Evolutionary conservation across 2,797 vertebrate genomes (phyloP).

Genomic region (Ibycter americanus): DNA sequence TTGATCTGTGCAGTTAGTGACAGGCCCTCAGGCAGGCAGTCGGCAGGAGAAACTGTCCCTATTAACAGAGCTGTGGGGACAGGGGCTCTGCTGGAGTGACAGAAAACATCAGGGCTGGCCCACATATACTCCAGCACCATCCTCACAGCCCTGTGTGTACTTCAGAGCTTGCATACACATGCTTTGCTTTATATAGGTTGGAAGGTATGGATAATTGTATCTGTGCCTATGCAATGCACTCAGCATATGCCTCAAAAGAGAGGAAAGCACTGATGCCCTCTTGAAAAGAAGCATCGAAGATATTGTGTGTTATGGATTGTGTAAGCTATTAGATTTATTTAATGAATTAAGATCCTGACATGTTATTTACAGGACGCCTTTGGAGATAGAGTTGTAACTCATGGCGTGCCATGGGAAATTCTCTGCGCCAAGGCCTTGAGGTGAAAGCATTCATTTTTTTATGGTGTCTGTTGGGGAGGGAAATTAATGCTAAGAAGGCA

Average conservation of each 20-base stretch:
- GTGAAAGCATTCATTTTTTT: conserved; percentile 51
- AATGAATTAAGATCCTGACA: conserved; percentile 15
- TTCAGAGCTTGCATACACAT: background rate
- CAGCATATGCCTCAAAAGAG: background rate
- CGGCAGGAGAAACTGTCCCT: background rate
- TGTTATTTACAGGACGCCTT: conserved; percentile 59
- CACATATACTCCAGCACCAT: background rate
- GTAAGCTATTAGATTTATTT: conserved; percentile 49
- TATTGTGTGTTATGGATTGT: background rate
- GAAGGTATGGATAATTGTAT: background rate
- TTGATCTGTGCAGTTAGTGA: background rate
- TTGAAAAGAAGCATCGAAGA: background rate
- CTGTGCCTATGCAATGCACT: background rate
- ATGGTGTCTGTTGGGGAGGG: conserved; percentile 5
- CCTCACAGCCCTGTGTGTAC: background rate
- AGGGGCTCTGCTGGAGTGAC: background rate
- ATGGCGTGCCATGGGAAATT: background rate
- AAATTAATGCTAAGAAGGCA: conserved; percentile 57
- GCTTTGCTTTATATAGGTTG: accelerated
- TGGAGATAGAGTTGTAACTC: conserved; percentile 69
- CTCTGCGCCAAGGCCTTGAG: conserved; percentile 23
- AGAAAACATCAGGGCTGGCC: background rate
- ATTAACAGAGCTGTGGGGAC: background rate
- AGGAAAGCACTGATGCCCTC: background rate
- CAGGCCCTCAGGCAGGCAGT: conserved; percentile 9